phyloP scores from a whole-genome alignment of 2,797 vertebrate genomes.

The Kryptopterus vitreolus region DNA sequence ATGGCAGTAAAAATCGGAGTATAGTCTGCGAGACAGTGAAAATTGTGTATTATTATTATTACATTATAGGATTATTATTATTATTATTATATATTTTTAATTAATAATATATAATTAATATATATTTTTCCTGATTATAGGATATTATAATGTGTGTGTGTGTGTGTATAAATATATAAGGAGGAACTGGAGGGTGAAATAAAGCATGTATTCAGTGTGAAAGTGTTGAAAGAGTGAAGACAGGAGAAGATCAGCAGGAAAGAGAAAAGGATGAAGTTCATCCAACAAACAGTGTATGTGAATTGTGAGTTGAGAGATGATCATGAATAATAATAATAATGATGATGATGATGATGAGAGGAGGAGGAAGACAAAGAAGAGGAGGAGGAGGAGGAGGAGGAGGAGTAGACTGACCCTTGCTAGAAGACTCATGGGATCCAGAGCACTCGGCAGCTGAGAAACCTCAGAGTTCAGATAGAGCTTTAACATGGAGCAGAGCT shows the following conservation, averaged over 20 bases:
- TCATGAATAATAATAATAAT: no score
- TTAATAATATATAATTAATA: no score
- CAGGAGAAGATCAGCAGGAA: no score
- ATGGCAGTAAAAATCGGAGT: not conserved
- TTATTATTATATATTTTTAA: not conserved
- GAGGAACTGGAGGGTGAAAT: not conserved
- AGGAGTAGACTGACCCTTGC: slow-evolving; percentile 80
- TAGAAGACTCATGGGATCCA: slow-evolving; percentile 82
- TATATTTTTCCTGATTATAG: not conserved
- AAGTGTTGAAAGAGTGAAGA: no score
- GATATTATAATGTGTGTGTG: no score
- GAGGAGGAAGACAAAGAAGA: no score
- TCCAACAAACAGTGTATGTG: not conserved
- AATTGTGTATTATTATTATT: not conserved
- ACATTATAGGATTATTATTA: no score
- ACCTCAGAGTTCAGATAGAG: slow-evolving; percentile 79
- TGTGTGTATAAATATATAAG: no score
- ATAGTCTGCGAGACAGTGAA: not conserved
- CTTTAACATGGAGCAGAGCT: slow-evolving; percentile 80
- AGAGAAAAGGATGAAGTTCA: no score
- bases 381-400: not conserved
- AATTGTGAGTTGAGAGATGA: no score
- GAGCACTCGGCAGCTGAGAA: slow-evolving; percentile 73
- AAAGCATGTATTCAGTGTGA: no score
- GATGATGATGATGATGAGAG: no score